Evolutionary conservation across 2,797 vertebrate species (phyloP), one percentile per base, ranked within the genome.

Genomic region (Thaleichthys pacificus): DNA sequence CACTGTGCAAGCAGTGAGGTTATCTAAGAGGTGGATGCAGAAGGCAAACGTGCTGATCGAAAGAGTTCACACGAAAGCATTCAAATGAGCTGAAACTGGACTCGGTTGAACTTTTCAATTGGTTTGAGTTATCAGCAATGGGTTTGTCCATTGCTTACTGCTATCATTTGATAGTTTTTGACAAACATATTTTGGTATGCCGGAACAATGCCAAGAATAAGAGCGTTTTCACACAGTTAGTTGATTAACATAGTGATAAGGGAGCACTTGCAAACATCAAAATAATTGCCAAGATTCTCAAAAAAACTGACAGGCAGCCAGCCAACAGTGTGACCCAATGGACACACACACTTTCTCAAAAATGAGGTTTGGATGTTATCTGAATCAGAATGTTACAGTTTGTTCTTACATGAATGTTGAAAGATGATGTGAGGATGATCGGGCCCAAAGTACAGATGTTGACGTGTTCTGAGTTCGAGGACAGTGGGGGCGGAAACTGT

Each of bases 391-490:
- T 32, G 17, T 2, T 32, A 11, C 14, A 26, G 22, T 61, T 62
- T 8, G 32, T 30, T 47, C 35, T 24, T 35, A 19, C 35, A 19
- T 22, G 21, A 32, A 47, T 14, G 9, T 24, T 66, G 64, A 64
- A 32, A 64, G 32, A n/a, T 8, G 7, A 15, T 12, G 35, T 21
- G 63, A n/a, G 28, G 68, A 26, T 26, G 26, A 26, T 26, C 26
- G 2, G 1, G 26, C 26, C 2, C 26, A 28, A 68, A 21, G 32
- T 35, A 35, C 6, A 35, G 32, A 35, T 67, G 56, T 82, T 77
- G 76, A 80, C 72, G 80, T 74, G 72, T 72, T 82, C 74, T 77
- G 81, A 67, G 73, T 79, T 79, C 0, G 58, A 67, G 80, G 77
- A 80, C 85, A 74, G 68, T 57, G 76, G 71, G 57, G 83, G 83